These are phyloP conservation scores for Porites lobata DNA, from an alignment of 92 coral and sea anemone genomes.

Conservation along the genomic window DNA sequence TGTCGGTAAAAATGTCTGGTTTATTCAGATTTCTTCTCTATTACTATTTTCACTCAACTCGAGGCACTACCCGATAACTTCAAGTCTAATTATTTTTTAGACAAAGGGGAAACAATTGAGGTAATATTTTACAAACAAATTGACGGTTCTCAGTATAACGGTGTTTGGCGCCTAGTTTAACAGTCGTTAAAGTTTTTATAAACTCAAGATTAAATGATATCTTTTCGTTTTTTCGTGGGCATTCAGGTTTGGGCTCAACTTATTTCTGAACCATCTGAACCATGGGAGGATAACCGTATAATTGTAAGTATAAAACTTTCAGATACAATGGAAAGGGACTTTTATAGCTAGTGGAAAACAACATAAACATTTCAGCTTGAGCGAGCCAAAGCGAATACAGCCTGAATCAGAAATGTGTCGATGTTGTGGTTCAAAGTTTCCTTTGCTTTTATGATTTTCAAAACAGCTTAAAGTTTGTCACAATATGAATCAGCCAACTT, in stretches of 20 bases:
- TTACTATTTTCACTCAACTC: conserved; percentile 29
- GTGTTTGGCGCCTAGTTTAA: no score
- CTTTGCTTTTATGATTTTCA: no score
- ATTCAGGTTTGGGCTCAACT: conserved; percentile 86
- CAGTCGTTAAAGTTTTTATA: no score
- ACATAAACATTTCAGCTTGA: no score
- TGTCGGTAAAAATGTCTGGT: no score
- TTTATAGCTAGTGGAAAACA: no score
- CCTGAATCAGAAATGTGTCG: neutral
- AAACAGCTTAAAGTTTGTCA: no score
- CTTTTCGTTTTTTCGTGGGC: neutral
- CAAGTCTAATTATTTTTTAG: conserved; percentile 77
- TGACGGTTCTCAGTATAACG: neutral
- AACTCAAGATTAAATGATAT: no score
- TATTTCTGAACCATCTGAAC: conserved; percentile 92
- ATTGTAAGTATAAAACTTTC: conserved; percentile 72
- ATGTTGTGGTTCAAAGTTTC: no score
- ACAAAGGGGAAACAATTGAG: conserved; percentile 83
- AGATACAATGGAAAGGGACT: neutral
- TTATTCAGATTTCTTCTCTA: neutral
- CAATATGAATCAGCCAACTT: no score
- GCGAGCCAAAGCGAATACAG: neutral
- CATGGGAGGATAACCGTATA: conserved; percentile 96
- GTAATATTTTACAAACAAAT: conserved; percentile 39
- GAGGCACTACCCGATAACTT: conserved; percentile 78